phyloP scores from a whole-genome alignment of 2,888 invertebrate species.

The Coelinius sp. region DNA sequence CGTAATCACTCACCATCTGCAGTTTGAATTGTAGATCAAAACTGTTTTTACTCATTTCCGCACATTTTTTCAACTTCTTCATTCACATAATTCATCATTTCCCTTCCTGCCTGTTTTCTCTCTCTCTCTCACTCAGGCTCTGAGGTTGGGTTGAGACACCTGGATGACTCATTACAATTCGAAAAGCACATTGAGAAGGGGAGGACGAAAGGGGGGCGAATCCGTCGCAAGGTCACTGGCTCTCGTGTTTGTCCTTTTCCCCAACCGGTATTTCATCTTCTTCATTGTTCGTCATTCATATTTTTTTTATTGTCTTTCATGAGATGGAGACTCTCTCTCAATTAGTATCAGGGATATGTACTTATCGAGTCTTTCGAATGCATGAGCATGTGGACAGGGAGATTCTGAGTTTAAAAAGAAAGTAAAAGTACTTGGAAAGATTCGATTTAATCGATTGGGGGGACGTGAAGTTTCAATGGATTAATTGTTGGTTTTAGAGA shows the following conservation, averaged over 20 bases:
- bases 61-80: background rate
- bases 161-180: background rate
- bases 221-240: background rate
- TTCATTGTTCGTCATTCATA: background rate
- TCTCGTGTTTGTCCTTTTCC: background rate
- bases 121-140: background rate
- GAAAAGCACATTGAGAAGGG: background rate
- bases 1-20: background rate
- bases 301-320: background rate
- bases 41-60: background rate
- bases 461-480: background rate
- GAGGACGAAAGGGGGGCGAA: background rate
- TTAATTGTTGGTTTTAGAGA: background rate
- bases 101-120: background rate
- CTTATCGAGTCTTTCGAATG: background rate
- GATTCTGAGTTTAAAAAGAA: background rate
- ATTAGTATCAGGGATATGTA: background rate
- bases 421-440: constrained; percentile 1
- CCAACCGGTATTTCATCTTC: background rate
- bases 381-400: background rate
- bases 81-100: background rate
- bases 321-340: background rate
- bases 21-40: background rate
- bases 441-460: background rate
- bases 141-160: background rate